These are phyloP conservation scores for Glyphotaelius pellucidus DNA, from an alignment of 2,888 invertebrate species.

Conservation along the genomic window DNA sequence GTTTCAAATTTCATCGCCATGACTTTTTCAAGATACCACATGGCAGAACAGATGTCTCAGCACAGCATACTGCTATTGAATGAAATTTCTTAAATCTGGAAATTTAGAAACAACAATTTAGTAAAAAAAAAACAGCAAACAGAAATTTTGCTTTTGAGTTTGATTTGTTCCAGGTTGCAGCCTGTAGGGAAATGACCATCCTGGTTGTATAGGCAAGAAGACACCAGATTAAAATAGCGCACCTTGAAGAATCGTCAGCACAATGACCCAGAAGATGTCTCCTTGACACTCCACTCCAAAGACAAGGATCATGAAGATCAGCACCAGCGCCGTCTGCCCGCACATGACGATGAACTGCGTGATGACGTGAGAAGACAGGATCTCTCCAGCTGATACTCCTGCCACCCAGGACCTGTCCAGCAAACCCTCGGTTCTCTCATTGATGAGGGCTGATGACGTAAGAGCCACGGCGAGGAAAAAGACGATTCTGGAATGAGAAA, in stretches of 20 bases:
- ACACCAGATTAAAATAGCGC: background rate
- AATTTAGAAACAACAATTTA: too few relatives aligned
- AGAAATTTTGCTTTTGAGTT: too few relatives aligned
- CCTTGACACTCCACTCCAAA: conserved; percentile 95
- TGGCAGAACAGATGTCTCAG: too few relatives aligned
- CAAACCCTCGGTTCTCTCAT: conserved; percentile 93
- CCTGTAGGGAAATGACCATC: too few relatives aligned
- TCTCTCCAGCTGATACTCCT: conserved; percentile 93
- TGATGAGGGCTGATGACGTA: conserved; percentile 93
- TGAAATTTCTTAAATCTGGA: too few relatives aligned
- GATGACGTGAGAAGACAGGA: conserved; percentile 94
- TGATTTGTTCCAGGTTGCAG: too few relatives aligned
- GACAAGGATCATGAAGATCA: conserved; percentile 93
- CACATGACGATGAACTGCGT: conserved; percentile 97
- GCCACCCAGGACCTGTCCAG: conserved; percentile 96
- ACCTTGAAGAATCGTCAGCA: conserved; percentile 92
- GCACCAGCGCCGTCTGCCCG: conserved; percentile 93
- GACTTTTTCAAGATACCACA: too few relatives aligned
- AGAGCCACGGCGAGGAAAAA: conserved; percentile 97
- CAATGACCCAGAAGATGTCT: conserved; percentile 88
- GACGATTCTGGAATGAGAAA: conserved; percentile 84
- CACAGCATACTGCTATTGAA: too few relatives aligned
- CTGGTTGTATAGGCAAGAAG: too few relatives aligned
- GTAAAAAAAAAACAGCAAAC: too few relatives aligned
- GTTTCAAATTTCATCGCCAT: too few relatives aligned